A percentile compares a stretch with the other conserved stretches of the same genome.
phyloP scores from a whole-genome alignment of 2,113 vertebrate species.

The Poecile atricapillus region DNA sequence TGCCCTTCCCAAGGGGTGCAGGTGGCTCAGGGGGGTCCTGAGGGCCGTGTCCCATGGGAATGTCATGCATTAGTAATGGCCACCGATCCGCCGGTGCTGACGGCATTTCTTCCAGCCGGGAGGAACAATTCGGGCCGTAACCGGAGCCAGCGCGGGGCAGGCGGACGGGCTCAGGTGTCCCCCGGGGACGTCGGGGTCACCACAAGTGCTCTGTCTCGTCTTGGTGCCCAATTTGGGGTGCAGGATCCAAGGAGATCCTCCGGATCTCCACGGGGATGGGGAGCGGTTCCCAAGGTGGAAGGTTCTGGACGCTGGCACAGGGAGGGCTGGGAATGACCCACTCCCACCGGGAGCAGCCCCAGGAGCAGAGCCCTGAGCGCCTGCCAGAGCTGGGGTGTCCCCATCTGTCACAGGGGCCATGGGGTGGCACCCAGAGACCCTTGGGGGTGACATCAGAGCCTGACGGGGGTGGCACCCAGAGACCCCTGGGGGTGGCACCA shows the following conservation, averaged over 20 bases:
- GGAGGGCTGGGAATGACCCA: rapidly evolving
- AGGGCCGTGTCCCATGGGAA: background rate
- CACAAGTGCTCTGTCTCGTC: rapidly evolving
- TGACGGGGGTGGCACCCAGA: rapidly evolving
- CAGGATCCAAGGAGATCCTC: rapidly evolving
- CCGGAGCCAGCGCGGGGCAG: background rate
- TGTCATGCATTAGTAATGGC: conserved; percentile 76
- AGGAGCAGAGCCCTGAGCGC: rapidly evolving
- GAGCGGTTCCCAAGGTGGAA: rapidly evolving
- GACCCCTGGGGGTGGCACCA: no score
- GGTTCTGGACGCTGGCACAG: rapidly evolving
- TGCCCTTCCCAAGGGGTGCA: rapidly evolving
- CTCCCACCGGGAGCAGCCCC: rapidly evolving
- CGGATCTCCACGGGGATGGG: rapidly evolving
- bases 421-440: background rate
- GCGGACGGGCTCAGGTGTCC: conserved; percentile 28
- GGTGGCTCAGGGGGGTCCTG: background rate
- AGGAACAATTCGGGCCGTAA: conserved; percentile 23
- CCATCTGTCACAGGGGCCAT: rapidly evolving
- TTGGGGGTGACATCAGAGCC: rapidly evolving
- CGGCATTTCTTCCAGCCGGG: conserved; percentile 66
- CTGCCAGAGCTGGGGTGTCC: rapidly evolving
- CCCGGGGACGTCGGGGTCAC: background rate
- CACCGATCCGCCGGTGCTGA: conserved; percentile 63
- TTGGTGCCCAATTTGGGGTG: rapidly evolving